Conservation (phyloP, 2,797 vertebrate genomes). For the Lemur catta region DNA sequence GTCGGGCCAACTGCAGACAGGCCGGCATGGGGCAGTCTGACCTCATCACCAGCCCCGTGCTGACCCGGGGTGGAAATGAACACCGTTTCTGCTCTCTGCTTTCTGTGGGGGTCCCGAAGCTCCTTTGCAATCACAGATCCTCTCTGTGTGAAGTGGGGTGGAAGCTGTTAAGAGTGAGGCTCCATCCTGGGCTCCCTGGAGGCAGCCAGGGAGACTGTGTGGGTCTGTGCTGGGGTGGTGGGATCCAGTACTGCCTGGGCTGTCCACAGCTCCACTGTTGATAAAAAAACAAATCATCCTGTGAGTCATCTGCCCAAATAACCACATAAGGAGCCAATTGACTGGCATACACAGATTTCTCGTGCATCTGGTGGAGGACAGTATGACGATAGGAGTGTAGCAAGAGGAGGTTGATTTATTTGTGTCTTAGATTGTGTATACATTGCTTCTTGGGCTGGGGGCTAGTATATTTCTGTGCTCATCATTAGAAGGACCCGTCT, state of each 20-base stretch:
- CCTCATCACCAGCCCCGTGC: background rate
- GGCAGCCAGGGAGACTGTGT: background rate
- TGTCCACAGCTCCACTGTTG: constrained; percentile 37
- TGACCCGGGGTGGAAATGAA: no score
- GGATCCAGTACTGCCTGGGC: background rate
- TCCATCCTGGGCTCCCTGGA: background rate
- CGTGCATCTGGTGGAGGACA: fast-evolving
- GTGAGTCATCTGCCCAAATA: constrained; percentile 62
- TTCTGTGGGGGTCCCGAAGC: background rate
- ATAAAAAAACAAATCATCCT: background rate
- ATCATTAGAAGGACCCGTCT: background rate
- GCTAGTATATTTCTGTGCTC: constrained; percentile 30
- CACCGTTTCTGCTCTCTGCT: background rate
- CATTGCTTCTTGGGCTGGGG: constrained; percentile 25
- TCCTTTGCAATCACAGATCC: background rate
- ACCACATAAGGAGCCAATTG: constrained; percentile 46
- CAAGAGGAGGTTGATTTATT: constrained; percentile 60
- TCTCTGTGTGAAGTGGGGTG: background rate
- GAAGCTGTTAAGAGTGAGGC: background rate
- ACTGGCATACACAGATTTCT: constrained; percentile 7
- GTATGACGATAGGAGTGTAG: background rate
- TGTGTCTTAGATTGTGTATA: constrained; percentile 29
- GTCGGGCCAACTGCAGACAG: background rate
- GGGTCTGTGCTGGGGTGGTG: background rate
- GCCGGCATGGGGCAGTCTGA: background rate